Conservation (phyloP, 2,797 vertebrate species). For the Antrozous pallidus region DNA sequence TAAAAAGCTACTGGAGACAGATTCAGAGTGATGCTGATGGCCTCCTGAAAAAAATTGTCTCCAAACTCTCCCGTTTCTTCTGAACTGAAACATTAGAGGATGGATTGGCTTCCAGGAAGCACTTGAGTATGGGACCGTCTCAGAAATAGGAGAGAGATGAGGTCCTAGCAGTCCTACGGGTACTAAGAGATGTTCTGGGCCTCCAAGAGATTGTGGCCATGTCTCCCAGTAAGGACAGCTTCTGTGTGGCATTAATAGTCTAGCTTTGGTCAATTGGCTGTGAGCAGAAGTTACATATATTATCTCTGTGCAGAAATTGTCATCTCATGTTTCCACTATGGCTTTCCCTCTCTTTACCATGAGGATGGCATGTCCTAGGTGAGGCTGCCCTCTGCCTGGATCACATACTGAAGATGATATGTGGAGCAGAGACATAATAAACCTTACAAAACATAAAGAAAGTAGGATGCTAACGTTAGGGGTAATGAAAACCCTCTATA, state of each 20-base stretch:
- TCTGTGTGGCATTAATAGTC: not conserved
- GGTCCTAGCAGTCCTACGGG: not conserved
- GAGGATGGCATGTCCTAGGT: not conserved
- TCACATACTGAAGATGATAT: not conserved
- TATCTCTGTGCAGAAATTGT: not conserved
- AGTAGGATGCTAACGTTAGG: not conserved
- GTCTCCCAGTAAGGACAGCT: not conserved
- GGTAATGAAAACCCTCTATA: not conserved
- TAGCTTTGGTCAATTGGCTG: not conserved
- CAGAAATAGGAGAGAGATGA: not conserved
- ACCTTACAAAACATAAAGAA: not conserved
- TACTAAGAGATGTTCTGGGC: too few species aligned
- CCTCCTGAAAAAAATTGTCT: not conserved
- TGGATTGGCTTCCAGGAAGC: not conserved
- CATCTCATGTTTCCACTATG: too few species aligned
- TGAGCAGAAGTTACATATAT: not conserved
- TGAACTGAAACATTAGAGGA: not conserved
- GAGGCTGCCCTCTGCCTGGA: not conserved
- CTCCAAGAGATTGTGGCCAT: not conserved
- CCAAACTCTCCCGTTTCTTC: not conserved
- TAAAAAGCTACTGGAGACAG: not conserved
- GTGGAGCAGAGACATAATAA: not conserved
- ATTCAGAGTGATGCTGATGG: not conserved
- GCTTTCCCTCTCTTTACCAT: not conserved
- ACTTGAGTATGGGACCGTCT: not conserved